These are phyloP conservation scores for Paraescarpia echinospica DNA, from an alignment of 1,140 invertebrate species.

Conservation along the genomic window DNA sequence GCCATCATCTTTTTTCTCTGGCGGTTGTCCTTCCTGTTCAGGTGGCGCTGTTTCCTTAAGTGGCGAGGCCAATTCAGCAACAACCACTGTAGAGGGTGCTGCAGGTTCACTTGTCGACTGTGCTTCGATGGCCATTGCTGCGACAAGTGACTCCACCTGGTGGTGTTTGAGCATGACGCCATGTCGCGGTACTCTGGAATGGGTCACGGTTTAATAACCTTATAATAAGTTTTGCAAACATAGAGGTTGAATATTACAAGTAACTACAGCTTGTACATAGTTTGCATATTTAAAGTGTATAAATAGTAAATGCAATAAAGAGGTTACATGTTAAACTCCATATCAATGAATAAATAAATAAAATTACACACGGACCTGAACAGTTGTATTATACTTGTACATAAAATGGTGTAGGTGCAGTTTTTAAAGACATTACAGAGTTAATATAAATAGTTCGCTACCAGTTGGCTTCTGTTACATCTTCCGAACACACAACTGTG, in stretches of 20 bases:
- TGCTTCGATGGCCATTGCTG: neutral
- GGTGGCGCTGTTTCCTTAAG: neutral
- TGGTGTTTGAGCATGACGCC: neutral
- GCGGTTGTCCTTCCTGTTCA: neutral
- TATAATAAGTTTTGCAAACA: neutral
- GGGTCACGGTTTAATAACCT: neutral
- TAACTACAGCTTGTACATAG: neutral
- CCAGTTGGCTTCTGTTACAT: too few species aligned
- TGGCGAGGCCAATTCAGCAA: neutral
- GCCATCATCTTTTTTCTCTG: neutral
- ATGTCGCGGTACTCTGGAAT: neutral
- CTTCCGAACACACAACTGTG: too few species aligned
- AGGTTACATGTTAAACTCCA: too few species aligned
- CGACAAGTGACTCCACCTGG: neutral
- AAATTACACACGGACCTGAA: too few species aligned
- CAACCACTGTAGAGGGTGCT: slow-evolving; percentile 22
- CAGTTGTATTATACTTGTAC: too few species aligned
- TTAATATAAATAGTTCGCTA: too few species aligned
- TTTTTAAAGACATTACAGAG: too few species aligned
- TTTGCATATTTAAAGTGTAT: too few species aligned
- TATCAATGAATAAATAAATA: too few species aligned
- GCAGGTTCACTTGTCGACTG: neutral
- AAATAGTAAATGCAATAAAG: too few species aligned
- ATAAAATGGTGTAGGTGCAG: too few species aligned
- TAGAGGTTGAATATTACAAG: neutral